Evolutionary conservation across 92 coral and sea anemone species (phyloP).

Genomic region (Epizoanthus scotinus): DNA sequence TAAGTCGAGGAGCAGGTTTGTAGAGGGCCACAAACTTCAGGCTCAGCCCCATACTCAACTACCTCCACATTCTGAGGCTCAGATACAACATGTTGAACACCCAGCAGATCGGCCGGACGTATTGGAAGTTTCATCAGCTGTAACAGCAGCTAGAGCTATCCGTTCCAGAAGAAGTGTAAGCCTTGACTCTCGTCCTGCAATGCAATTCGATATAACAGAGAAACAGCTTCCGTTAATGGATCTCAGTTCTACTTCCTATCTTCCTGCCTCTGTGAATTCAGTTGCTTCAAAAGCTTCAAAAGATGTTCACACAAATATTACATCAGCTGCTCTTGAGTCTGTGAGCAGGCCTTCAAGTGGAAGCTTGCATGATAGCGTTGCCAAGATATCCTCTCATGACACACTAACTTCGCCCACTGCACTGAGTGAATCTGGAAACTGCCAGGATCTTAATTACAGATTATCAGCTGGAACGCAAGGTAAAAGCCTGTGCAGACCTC

Average conservation of each 20-base stretch:
- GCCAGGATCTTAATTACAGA: not conserved
- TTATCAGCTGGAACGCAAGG: not conserved
- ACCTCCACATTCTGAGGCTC: slow-evolving; percentile 1
- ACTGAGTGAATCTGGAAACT: not conserved
- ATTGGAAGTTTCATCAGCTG: slow-evolving; percentile 16
- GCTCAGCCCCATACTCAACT: slow-evolving; percentile 24
- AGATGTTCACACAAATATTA: not conserved
- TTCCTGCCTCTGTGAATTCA: slow-evolving; percentile 25
- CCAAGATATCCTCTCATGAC: not conserved
- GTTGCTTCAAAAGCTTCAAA: not conserved
- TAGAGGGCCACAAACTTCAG: slow-evolving; percentile 43
- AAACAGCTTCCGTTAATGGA: slow-evolving; percentile 45
- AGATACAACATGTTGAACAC: slow-evolving; percentile 7
- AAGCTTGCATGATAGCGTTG: not conserved
- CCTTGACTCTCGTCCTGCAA: slow-evolving; percentile 66
- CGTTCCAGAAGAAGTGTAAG: slow-evolving; percentile 75
- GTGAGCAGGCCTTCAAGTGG: not conserved
- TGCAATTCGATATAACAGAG: not conserved
- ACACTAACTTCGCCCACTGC: not conserved
- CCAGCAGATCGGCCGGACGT: slow-evolving; percentile 8
- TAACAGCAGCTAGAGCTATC: slow-evolving; percentile 27
- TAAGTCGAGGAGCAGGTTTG: slow-evolving; percentile 64
- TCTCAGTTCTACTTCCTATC: slow-evolving; percentile 40
- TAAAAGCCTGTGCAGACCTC: not conserved
- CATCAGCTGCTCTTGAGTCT: not conserved